Evolutionary conservation across 2,113 vertebrate genomes (phyloP).

Genomic region (Pygoscelis antarcticus): DNA sequence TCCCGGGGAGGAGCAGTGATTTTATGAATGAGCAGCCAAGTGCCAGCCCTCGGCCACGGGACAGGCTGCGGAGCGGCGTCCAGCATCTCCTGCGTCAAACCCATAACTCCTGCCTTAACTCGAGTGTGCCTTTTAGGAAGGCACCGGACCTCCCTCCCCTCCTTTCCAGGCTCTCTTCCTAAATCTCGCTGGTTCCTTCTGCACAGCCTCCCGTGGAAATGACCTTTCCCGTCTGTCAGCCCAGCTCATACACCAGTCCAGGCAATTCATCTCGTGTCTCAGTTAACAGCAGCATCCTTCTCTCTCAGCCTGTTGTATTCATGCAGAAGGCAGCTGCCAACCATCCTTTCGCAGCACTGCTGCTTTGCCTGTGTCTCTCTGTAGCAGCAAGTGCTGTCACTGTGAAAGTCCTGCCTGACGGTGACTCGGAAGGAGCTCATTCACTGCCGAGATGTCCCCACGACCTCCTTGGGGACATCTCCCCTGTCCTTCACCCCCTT

Average conservation of each 20-base stretch:
- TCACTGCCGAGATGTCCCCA: neutral
- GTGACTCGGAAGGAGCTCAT: neutral
- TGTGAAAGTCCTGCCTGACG: neutral
- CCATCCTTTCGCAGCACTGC: neutral
- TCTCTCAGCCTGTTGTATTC: neutral
- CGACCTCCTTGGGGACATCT: neutral
- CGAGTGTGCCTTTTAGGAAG: accelerated
- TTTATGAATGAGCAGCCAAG: constrained; percentile 23
- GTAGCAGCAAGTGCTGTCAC: neutral
- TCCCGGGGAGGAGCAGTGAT: neutral
- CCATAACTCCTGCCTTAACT: neutral
- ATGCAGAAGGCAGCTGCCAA: neutral
- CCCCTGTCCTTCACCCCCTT: neutral
- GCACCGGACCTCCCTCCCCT: neutral
- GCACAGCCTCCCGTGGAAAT: neutral
- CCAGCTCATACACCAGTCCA: neutral
- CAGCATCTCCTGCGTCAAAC: neutral
- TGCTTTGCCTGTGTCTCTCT: neutral
- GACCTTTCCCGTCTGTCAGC: neutral
- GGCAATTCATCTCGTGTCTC: neutral
- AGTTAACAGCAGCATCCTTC: neutral
- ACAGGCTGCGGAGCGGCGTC: neutral
- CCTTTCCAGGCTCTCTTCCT: neutral
- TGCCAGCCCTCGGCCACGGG: neutral
- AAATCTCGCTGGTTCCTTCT: neutral